Evolutionary conservation across 1,140 invertebrate genomes (phyloP), one percentile per base, ranked within the genome.

Genomic region (Bombus picipes): DNA sequence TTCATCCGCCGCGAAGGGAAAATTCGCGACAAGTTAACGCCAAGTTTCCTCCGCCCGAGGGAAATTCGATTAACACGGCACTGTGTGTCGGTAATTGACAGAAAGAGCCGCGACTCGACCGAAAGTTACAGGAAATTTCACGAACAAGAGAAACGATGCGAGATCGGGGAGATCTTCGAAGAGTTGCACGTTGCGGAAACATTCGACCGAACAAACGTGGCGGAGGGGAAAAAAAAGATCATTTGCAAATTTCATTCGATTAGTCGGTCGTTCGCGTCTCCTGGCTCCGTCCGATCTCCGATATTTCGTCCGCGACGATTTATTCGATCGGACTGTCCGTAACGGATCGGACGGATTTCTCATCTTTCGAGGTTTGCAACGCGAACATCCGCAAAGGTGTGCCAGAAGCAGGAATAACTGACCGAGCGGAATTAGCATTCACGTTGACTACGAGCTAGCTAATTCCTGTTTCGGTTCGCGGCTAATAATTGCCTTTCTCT

Each of bases 401-500:
- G 47, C 18, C 47, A 53, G 18, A 53, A 53, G 1, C 47, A 53
- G 5, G 5, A 22, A 53, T 22, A 18, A 37, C 25, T 9, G 53
- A 32, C 5, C 15, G n/a, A 57, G 25, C 6, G 34, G 25, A 75
- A 86, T 89, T 89, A 89, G 88, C 86, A 88, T 89, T 88, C 75
- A 80, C 86, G 80, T n/a, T 80, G 83, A 86, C 86, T 79, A 86
- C 68, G 47, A n/a, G 59, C 25, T 34, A 37, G 34, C 34, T n/a
- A 5, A 62, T 62, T 62, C 28, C 59, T 13, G 59, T 62, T 62
- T 37, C 65, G 39, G n/a, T 6, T 57, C 37, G 62, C 57, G 53
- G 34, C 79, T 53, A 22, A 12, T 89, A 89, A 89, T 89, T 88
- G 70, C 87, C 41, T 74, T 89, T 62, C 62, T 59, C 87, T 89